These are phyloP conservation scores for Melanotaenia parkinsoni DNA, from an alignment of 2,797 vertebrate genomes.

Conservation along the genomic window DNA sequence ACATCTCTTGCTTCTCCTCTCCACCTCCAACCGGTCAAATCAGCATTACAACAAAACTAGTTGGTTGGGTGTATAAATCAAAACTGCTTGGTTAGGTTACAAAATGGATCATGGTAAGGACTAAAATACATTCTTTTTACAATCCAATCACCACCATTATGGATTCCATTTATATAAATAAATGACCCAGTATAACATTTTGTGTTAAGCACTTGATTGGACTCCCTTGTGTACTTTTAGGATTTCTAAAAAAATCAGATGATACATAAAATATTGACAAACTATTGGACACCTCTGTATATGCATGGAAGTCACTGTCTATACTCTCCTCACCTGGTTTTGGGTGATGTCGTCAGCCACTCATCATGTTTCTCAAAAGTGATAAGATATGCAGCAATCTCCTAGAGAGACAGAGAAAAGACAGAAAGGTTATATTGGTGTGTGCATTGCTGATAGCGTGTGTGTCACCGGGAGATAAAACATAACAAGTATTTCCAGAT, in stretches of 20 bases:
- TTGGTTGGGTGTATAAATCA: too few species aligned
- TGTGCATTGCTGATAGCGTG: slow-evolving; percentile 28
- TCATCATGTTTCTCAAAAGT: slow-evolving; percentile 99
- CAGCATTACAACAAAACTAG: too few species aligned
- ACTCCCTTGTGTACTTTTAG: not conserved
- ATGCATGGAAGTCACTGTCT: slow-evolving; percentile 27
- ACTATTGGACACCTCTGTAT: not conserved
- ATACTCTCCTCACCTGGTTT: slow-evolving; percentile 91
- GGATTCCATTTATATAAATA: too few species aligned
- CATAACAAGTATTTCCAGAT: slow-evolving; percentile 79
- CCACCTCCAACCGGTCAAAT: too few species aligned
- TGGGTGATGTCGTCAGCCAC: slow-evolving; percentile 99
- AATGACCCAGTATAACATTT: not conserved
- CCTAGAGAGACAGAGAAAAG: slow-evolving; percentile 75
- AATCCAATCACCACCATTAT: too few species aligned
- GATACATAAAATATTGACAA: not conserved
- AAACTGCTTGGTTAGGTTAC: too few species aligned
- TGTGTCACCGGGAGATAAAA: slow-evolving; percentile 70
- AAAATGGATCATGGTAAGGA: too few species aligned
- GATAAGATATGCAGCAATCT: slow-evolving; percentile 98
- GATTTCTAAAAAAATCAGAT: not conserved
- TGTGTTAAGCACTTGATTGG: not conserved
- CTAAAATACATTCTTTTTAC: too few species aligned
- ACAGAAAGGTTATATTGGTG: slow-evolving; percentile 59
- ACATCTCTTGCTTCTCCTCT: too few species aligned